Base-by-base conservation (phyloP, 2,113 vertebrate species). In the Patagioenas fasciata region DNA sequence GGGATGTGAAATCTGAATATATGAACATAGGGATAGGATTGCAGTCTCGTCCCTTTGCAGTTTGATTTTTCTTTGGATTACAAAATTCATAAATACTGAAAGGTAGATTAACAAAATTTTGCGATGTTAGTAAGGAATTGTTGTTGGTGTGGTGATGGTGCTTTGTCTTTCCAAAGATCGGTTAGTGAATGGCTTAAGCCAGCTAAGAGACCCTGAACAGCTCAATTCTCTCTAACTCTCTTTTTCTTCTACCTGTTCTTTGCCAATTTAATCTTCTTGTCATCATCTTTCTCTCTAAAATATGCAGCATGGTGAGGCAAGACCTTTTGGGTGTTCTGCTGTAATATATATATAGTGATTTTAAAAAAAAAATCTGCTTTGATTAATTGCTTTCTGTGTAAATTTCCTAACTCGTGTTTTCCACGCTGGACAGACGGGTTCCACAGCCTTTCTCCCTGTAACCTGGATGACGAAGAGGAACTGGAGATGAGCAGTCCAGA, bases 381-480 rank as follows among this genome's bases (percentile, higher is more conserved):
- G 73, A 80, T 94, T 88, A 48, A 20, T n/a, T 90, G 71, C 71
- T 91, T 56, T 47, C 62, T 81, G 75, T 47, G 32, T 67, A 26
- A 36, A 61, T 89, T 61, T 38, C 72, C 56, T 8, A 25, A 71
- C 20, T 38, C 6, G 11, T 82, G 73, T 88, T 57, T 71, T 93
- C 24, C 44, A 34, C 81, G 36, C 90, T 88, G 84, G 29, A 90
- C 97, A 99, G 99, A 97, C 95, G 98, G 97, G 81, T 98, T 99
- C 96, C 97, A 97, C 32, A 97, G 91, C 79, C 96, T 93, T 95
- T 78, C 96, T 42, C 94, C 96, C 70, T 98, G 97, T 97, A 97
- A 98, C 91, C 95, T 98, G 5, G 97, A 97, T 60, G 98, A 99
- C 88, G 99, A 99, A 65, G 98, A 98, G 72, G 98, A 99, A 78